Conservation (phyloP, 2,888 invertebrate species). For the Gonocerus acuteangulatus region DNA sequence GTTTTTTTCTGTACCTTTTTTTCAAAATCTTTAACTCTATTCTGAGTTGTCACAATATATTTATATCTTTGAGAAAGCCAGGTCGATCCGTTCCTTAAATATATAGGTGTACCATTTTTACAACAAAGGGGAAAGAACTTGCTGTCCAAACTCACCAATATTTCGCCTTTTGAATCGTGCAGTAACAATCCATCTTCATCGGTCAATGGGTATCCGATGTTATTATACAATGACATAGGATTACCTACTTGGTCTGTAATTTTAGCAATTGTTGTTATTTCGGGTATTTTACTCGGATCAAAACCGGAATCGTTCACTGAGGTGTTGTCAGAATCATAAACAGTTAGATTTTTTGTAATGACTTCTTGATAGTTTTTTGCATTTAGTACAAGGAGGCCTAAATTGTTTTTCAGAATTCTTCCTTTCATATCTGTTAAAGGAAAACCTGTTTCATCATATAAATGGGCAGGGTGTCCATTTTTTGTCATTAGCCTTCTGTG, state of each 20-base stretch:
- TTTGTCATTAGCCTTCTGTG: background rate
- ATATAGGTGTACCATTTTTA: slow-evolving; percentile 17
- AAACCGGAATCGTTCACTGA: background rate
- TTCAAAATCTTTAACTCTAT: background rate
- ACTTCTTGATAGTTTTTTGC: slow-evolving; percentile 1
- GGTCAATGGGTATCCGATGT: slow-evolving; percentile 13
- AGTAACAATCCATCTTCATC: slow-evolving; percentile 19
- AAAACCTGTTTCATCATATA: slow-evolving; percentile 17
- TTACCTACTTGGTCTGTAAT: slow-evolving; percentile 12
- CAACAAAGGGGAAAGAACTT: slow-evolving; percentile 8
- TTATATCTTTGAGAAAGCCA: slow-evolving; percentile 11
- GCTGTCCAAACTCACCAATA: slow-evolving; percentile 14
- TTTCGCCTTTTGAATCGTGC: slow-evolving; percentile 8
- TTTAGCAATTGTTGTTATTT: background rate
- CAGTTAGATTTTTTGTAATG: slow-evolving; percentile 4
- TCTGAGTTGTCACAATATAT: background rate
- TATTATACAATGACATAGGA: slow-evolving; percentile 10
- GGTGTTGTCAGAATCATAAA: slow-evolving; percentile 8
- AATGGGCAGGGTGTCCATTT: slow-evolving; percentile 8
- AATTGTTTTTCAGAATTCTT: slow-evolving; percentile 22
- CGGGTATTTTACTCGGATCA: slow-evolving; percentile 7
- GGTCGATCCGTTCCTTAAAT: slow-evolving; percentile 14
- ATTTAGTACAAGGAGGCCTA: slow-evolving; percentile 1
- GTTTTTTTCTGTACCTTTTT: too few relatives aligned
- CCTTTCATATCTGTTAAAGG: slow-evolving; percentile 20